Evolutionary conservation across 2,797 vertebrate genomes (phyloP), one percentile per base, ranked within the genome.

Genomic region (Dendrocincla tyrannina): DNA sequence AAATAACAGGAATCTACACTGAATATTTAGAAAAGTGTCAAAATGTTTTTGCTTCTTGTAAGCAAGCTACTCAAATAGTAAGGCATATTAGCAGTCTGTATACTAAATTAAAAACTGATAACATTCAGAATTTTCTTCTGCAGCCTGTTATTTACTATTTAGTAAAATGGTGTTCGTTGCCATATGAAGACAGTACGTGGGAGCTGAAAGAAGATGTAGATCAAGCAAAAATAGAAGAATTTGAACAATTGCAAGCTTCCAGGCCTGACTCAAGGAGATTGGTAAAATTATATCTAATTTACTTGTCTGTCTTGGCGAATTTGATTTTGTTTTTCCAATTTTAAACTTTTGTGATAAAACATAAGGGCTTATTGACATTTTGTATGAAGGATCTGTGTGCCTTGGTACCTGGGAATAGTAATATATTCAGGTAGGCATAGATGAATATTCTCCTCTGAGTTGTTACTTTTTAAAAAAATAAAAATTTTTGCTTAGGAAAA

Each of bases 131-230:
- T 98, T 95, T 97, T 95, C 92, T 98, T 94, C 97, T 98, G 88
- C 97, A 99, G 99, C 98, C 99, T 97, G 98, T 99, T 98, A 98
- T 99, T 98, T 99, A 99, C 98, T 99, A 99, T 97, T 98, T 99
- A 98, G 99, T 99, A 97, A 99, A 99, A 97, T 99, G 99, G 99
- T 99, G 99, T 97, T 99, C 99, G 7, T 98, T 99, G 97, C 99
- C 99, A 11, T 99, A 99, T 60, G 99, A 99, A 98, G 99, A 99
- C 97, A 99, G 99, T 98, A 99, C 99, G 59, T 99, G 99, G 99
- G 99, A 99, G 97, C 98, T 99, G 89, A 99, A 99, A 97, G 99
- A 99, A 94, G 99, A 99, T 53, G 99, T 99, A 68, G 99, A 99
- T 97, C 99, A 99, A 98, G 98, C 98, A 97, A 99, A 99, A 98